Evolutionary conservation across 2,888 invertebrate genomes (phyloP).

Genomic region (Augiades crinisus): DNA sequence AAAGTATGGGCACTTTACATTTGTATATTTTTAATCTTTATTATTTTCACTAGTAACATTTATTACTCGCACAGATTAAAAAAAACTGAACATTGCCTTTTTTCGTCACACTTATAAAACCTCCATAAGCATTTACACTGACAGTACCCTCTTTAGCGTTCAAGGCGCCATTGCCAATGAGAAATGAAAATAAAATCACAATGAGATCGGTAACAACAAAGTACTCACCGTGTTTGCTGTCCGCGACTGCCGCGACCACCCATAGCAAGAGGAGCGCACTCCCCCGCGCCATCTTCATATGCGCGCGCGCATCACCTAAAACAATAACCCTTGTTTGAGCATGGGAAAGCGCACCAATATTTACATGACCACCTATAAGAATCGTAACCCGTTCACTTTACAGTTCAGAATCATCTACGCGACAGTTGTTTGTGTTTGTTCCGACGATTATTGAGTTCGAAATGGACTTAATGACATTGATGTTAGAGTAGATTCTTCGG

Average conservation of each 20-base stretch:
- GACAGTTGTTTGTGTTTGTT: neutral
- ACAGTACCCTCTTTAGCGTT: too few relatives aligned
- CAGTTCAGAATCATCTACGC: neutral
- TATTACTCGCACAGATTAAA: too few relatives aligned
- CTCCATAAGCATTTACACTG: too few relatives aligned
- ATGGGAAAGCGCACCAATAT: constrained; percentile 62
- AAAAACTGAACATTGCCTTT: too few relatives aligned
- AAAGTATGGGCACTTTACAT: too few relatives aligned
- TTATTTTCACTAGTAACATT: too few relatives aligned
- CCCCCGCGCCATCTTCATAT: constrained; percentile 71
- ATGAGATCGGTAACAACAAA: constrained; percentile 16
- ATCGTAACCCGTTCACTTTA: constrained; percentile 8
- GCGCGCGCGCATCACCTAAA: constrained; percentile 76
- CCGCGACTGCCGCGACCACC: constrained; percentile 69
- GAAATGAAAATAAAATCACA: constrained; percentile 15
- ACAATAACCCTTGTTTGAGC: constrained; percentile 67
- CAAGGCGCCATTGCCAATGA: constrained; percentile 2
- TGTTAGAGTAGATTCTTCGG: neutral
- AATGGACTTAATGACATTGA: constrained; percentile 10
- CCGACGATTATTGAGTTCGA: neutral
- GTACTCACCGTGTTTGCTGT: constrained; percentile 69
- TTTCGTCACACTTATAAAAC: neutral
- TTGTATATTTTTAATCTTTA: neutral
- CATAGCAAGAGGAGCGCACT: constrained; percentile 71
- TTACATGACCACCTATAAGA: constrained; percentile 36